Percentiles rank a stretch among this genome's conserved stretches.
Evolutionary conservation across 2,888 invertebrate genomes (phyloP).

Genomic region (Drosophila neotestacea): DNA sequence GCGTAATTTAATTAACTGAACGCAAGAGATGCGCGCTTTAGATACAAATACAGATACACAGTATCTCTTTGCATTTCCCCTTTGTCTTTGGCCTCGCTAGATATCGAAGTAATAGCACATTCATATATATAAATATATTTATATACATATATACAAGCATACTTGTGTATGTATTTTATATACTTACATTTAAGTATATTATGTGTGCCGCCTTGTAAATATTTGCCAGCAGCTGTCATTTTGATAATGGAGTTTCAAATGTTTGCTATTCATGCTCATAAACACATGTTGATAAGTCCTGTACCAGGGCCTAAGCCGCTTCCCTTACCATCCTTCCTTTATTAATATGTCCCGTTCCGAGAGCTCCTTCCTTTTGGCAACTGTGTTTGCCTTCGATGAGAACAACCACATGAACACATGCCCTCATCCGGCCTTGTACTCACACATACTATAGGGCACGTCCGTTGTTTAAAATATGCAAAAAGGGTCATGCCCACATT

Average conservation of each 20-base stretch:
- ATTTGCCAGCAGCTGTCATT: constrained; percentile 70
- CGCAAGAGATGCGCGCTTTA: constrained; percentile 34
- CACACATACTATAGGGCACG: not conserved
- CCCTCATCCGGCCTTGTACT: constrained; percentile 9
- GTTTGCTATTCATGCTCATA: constrained; percentile 59
- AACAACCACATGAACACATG: constrained; percentile 11
- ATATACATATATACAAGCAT: constrained; percentile 15
- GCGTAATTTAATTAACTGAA: constrained; percentile 65
- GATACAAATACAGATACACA: constrained; percentile 42
- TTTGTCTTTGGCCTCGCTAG: constrained; percentile 37
- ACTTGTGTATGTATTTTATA: not conserved
- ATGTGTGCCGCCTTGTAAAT: constrained; percentile 54
- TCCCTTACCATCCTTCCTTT: not conserved
- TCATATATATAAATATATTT: not conserved
- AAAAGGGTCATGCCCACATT: constrained; percentile 28
- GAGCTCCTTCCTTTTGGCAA: constrained; percentile 16
- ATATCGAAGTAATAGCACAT: constrained; percentile 34
- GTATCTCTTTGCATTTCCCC: constrained; percentile 9
- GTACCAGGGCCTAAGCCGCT: constrained; percentile 11
- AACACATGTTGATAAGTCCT: constrained; percentile 54
- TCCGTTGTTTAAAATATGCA: constrained; percentile 44
- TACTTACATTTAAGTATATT: constrained; percentile 20
- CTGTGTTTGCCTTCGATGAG: constrained; percentile 48
- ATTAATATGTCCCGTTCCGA: not conserved
- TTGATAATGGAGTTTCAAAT: constrained; percentile 71